Percentiles rank a stretch among this genome's conserved stretches.
Conservation (phyloP, 2,797 vertebrate species). For the Cyclura pinguis region DNA sequence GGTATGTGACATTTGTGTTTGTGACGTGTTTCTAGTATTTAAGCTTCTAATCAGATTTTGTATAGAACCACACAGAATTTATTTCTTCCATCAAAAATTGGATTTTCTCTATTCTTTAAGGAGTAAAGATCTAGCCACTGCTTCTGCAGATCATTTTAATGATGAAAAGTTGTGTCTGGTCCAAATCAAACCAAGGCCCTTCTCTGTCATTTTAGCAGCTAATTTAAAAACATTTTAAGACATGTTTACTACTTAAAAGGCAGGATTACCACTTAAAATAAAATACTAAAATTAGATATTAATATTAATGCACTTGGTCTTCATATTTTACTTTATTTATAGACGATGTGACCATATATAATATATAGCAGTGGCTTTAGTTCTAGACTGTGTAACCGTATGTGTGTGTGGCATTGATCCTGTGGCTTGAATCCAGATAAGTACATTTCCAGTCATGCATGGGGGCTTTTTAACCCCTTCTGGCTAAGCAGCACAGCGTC, state of each 20-base stretch:
- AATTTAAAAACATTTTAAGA: not conserved
- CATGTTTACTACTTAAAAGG: not conserved
- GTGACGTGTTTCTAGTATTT: conserved; percentile 36
- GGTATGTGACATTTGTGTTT: conserved; percentile 75
- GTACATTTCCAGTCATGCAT: too few species aligned
- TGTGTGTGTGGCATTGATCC: not conserved
- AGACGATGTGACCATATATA: not conserved
- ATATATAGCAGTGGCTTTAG: too few species aligned
- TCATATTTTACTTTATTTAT: not conserved
- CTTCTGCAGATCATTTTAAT: not conserved
- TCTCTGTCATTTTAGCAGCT: not conserved
- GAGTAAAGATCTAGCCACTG: not conserved
- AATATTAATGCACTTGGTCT: not conserved
- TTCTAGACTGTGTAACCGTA: too few species aligned
- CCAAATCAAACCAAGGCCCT: not conserved
- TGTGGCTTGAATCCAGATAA: not conserved
- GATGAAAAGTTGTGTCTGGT: not conserved
- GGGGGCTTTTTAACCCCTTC: too few species aligned
- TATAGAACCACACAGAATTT: not conserved
- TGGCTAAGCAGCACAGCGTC: too few species aligned
- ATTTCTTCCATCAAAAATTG: not conserved
- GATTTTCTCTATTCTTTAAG: not conserved
- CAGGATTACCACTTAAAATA: not conserved
- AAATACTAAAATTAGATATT: not conserved
- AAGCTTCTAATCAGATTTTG: not conserved